Conservation (phyloP, 2,113 vertebrate species). For the Rhadina sibilatrix region DNA sequence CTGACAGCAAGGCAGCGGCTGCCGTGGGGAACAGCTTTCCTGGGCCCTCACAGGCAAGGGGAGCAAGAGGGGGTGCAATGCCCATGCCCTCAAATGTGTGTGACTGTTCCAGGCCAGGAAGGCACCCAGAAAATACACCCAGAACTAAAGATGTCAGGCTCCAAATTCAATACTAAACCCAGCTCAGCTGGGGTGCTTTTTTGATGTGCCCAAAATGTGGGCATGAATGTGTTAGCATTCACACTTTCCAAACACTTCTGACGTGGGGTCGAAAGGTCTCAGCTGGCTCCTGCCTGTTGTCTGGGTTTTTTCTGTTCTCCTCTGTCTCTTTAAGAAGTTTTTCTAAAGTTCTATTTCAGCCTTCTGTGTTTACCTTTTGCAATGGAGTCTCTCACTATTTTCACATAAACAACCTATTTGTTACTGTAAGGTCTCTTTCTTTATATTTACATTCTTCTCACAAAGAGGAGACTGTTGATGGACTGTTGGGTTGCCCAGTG, state of each 20-base stretch:
- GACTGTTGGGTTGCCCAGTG: too few species aligned
- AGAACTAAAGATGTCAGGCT: background rate
- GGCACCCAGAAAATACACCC: background rate
- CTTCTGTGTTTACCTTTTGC: too few species aligned
- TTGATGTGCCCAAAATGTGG: too few species aligned
- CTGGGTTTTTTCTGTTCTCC: too few species aligned
- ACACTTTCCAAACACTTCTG: background rate
- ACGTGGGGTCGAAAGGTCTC: background rate
- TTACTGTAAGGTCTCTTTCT: too few species aligned
- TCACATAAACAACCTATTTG: too few species aligned
- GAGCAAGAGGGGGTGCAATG: background rate
- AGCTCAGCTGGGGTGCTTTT: background rate
- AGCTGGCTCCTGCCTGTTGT: background rate
- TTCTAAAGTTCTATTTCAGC: too few species aligned
- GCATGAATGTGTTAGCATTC: too few species aligned
- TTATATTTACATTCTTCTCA: too few species aligned
- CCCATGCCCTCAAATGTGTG: rapidly evolving
- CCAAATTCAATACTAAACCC: background rate
- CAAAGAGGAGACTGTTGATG: too few species aligned
- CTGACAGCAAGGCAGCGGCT: rapidly evolving
- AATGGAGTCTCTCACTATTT: too few species aligned
- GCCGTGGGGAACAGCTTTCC: rapidly evolving
- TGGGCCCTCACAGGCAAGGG: rapidly evolving
- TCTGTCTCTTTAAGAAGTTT: too few species aligned
- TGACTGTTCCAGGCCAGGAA: background rate